phyloP scores from a whole-genome alignment of 2,888 invertebrate genomes.

The Craniophora ligustri region DNA sequence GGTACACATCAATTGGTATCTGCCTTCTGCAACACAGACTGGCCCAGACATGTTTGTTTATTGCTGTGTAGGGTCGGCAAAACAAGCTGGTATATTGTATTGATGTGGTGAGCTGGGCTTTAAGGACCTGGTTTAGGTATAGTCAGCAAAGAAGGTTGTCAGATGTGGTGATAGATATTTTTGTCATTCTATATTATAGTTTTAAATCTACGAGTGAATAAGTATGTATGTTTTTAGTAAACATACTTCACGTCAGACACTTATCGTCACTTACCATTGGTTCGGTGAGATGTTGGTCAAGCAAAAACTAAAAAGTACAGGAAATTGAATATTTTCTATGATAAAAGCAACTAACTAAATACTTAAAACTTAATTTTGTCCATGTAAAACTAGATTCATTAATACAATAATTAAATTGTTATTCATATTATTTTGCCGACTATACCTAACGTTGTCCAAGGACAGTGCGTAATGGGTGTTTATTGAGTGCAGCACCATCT shows the following conservation, averaged over 20 bases:
- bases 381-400: no score
- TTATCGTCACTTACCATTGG: no score
- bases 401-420: background rate
- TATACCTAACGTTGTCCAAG: constrained; percentile 11
- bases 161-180: background rate
- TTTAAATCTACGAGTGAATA: no score
- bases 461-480: constrained; percentile 37
- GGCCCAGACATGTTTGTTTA: constrained; percentile 56
- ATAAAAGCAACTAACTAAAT: background rate
- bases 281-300: no score
- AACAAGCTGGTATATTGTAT: constrained; percentile 25
- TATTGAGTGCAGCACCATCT: constrained; percentile 49
- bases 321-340: no score
- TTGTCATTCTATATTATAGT: no score
- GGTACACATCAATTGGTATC: constrained; percentile 50
- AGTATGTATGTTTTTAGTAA: no score
- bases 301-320: no score
- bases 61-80: constrained; percentile 49
- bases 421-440: constrained; percentile 16
- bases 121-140: background rate
- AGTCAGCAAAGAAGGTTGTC: background rate
- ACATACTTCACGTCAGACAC: no score
- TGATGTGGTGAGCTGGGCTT: constrained; percentile 8
- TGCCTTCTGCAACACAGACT: constrained; percentile 53
- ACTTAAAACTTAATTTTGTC: no score